Evolutionary conservation across 2,113 vertebrate species (phyloP).

Genomic region (Cranoglanis bouderius): DNA sequence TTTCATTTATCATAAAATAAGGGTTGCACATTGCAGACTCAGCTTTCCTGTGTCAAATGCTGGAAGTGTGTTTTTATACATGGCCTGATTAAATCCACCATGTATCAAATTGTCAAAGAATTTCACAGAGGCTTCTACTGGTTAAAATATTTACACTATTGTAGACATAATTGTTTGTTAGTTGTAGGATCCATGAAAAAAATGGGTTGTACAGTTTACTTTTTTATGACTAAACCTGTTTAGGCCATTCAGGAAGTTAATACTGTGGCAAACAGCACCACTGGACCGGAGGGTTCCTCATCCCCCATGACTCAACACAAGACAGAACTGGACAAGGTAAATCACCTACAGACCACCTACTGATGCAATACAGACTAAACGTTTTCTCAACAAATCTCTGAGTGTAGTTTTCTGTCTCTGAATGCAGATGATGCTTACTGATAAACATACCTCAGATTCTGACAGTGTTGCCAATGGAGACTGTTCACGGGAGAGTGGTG

Average conservation of each 20-base stretch:
- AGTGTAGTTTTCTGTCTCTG: background rate
- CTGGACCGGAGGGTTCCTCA: conserved; percentile 73
- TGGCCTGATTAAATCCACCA: background rate
- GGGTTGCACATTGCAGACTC: background rate
- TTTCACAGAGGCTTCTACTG: background rate
- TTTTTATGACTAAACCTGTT: conserved; percentile 6
- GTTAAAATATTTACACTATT: background rate
- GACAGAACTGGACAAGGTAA: conserved; percentile 90
- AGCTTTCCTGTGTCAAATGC: background rate
- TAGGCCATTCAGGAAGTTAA: conserved; percentile 90
- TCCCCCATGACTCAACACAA: conserved; percentile 87
- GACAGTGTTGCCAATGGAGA: conserved; percentile 82
- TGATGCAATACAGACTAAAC: background rate
- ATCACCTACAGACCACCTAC: background rate
- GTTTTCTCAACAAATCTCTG: background rate
- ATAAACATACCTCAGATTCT: conserved; percentile 89
- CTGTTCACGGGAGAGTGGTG: conserved; percentile 69
- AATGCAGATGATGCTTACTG: conserved; percentile 82
- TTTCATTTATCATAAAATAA: background rate
- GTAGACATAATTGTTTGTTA: background rate
- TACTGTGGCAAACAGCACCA: conserved; percentile 64
- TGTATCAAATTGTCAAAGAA: background rate
- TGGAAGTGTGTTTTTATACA: background rate
- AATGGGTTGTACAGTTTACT: background rate
- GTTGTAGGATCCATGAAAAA: background rate